These are phyloP conservation scores for Terebella lapidaria DNA, from an alignment of 2,888 invertebrate species.

Conservation along the genomic window DNA sequence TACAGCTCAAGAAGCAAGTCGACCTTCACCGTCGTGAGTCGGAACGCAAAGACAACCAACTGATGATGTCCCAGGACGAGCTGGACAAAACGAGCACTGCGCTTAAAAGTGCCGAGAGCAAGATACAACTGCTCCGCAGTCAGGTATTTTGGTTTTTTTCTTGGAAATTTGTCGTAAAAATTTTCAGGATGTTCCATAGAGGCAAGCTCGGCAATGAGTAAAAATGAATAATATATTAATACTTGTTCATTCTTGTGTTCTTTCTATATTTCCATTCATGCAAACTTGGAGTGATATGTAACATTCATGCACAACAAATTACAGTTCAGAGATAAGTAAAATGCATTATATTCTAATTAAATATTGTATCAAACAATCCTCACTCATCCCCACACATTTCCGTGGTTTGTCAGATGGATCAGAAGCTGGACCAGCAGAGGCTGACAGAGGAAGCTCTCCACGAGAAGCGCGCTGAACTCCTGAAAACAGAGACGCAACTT, in stretches of 20 bases:
- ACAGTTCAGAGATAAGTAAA: too few relatives aligned
- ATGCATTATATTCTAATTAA: too few relatives aligned
- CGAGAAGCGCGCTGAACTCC: conserved; percentile 43
- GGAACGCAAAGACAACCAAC: conserved; percentile 35
- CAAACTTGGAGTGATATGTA: too few relatives aligned
- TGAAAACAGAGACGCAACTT: conserved; percentile 39
- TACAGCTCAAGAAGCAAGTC: conserved; percentile 44
- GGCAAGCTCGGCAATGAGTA: too few relatives aligned
- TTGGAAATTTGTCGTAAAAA: too few relatives aligned
- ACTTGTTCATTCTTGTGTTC: too few relatives aligned
- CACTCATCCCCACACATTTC: too few relatives aligned
- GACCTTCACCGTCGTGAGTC: conserved; percentile 37
- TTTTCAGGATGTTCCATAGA: too few relatives aligned
- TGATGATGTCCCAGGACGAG: conserved; percentile 39
- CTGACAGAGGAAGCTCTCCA: conserved; percentile 42
- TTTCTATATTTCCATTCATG: too few relatives aligned
- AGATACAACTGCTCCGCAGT: conserved; percentile 38
- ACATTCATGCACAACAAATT: too few relatives aligned
- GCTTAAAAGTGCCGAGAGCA: conserved; percentile 40
- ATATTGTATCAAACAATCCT: too few relatives aligned
- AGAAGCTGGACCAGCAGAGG: conserved; percentile 42
- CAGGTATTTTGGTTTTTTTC: conserved; percentile 34
- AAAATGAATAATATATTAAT: too few relatives aligned
- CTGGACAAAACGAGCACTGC: conserved; percentile 40
- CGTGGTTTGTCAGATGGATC: conserved; percentile 39